Conservation (phyloP, 2,113 vertebrate genomes). For the Tylochromis polylepis region DNA sequence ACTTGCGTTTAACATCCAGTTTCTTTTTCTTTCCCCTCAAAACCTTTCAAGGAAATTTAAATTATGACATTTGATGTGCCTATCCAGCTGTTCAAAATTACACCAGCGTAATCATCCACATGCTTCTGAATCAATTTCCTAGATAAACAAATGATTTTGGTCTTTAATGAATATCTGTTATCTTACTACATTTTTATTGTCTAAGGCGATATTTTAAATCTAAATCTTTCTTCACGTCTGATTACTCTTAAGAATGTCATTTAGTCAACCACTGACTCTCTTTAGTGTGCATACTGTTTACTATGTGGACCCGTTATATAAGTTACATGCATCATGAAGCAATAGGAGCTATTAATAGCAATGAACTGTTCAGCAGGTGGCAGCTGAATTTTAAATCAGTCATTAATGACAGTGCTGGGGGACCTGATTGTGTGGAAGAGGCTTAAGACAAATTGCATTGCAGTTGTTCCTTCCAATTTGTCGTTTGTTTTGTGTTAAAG, state of each 20-base stretch:
- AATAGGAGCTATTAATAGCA: slow-evolving; percentile 25
- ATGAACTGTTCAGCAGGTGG: slow-evolving; percentile 19
- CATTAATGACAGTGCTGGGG: neutral
- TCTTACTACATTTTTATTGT: neutral
- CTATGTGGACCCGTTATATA: neutral
- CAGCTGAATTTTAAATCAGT: slow-evolving; percentile 18
- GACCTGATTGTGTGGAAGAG: neutral
- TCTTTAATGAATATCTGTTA: neutral
- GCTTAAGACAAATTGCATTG: neutral
- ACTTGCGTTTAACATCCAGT: neutral
- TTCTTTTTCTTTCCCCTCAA: neutral
- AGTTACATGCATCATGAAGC: slow-evolving; percentile 15
- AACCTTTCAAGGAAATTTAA: neutral
- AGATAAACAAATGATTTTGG: neutral
- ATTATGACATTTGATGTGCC: neutral
- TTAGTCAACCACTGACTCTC: neutral
- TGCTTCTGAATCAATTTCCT: neutral
- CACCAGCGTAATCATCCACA: neutral
- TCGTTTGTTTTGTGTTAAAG: neutral
- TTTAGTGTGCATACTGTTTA: neutral
- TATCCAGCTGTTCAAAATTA: neutral
- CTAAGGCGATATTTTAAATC: neutral
- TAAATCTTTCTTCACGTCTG: neutral
- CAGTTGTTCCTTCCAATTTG: neutral
- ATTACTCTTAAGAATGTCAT: neutral